Conservation (phyloP, 1,140 invertebrate species). For the Rhizoglyphus robini region DNA sequence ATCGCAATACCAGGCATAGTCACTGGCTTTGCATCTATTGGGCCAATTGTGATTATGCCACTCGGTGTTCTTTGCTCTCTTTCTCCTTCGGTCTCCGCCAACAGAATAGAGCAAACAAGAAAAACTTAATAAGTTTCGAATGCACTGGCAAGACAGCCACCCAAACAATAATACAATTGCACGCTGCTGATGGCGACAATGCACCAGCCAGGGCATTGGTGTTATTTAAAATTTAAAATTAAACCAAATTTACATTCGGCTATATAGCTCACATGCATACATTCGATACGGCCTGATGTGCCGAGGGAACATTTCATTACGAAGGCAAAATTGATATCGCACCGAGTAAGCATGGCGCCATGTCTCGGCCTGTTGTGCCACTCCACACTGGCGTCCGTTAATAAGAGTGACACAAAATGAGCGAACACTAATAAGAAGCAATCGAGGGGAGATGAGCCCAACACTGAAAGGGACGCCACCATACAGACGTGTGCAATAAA, state of each 20-base stretch:
- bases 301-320: constrained; percentile 1
- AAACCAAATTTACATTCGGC: constrained; percentile 8
- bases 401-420: constrained; percentile 11
- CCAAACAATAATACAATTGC: not conserved
- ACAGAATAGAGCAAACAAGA: not conserved
- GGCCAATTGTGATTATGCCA: constrained; percentile 11
- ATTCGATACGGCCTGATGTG: not conserved
- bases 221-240: constrained; percentile 16
- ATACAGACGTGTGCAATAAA: constrained; percentile 12
- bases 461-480: not conserved
- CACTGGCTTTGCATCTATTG: not conserved
- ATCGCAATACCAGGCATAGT: no score
- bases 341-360: not conserved
- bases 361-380: not conserved
- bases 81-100: not conserved
- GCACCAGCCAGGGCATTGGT: no score
- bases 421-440: constrained; percentile 2
- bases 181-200: no score
- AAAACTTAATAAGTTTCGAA: constrained; percentile 4
- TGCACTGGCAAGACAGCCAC: not conserved
- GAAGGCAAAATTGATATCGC: not conserved
- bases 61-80: not conserved
- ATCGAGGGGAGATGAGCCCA: not conserved
- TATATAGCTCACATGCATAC: not conserved
- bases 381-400: not conserved